Base-by-base conservation (phyloP, 2,113 vertebrate species). In the Eubucco bourcierii region DNA sequence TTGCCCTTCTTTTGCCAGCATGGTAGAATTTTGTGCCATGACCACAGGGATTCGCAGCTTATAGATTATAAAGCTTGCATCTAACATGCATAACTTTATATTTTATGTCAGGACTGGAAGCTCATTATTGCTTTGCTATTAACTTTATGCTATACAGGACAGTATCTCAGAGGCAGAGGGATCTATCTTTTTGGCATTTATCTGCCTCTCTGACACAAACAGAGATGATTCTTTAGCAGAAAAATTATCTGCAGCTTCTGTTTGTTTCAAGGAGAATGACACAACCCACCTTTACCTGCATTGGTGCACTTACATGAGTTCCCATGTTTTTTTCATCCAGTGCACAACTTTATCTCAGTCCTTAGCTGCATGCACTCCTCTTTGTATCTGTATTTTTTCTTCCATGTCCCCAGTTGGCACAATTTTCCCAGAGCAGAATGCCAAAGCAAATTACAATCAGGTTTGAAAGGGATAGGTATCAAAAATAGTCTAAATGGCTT, bases 141-240 rank as follows among this genome's bases (percentile, higher is more conserved):
- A 97, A 97, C 97, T 97, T 97, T 95, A 94, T 97, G 93, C 97
- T 95, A 59, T 97, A 97, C 90, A 97, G 97, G 97, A 97, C 97
- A 98, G 79, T 97, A 97, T 98, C 97, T 97, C 96, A 94, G 92
- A 97, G 97, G 95, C 96, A 97, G 96, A 96, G 87, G 95, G 93
- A 97, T 98, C 97, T 96, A 78, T 98, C 97, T 98, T 97, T 96
- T 89, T 97, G 97, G 97, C 97, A 96, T 97, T 97, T 97, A 97
- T 98, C 97, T 97, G 95, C 97, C 97, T 97, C 96, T 95, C 80
- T 97, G 96, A 96, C 97, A 97, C 96, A 98, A 97, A 93, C 96
- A 97, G 94, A 97, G 93, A 94, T 91, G 87, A 96, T 97, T 98
- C 94, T 97, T 97, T 97, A 96, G 94, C 86, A 97, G 96, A 97